Conservation (phyloP, 2,113 vertebrate genomes). For the Gorsachius goisagi region DNA sequence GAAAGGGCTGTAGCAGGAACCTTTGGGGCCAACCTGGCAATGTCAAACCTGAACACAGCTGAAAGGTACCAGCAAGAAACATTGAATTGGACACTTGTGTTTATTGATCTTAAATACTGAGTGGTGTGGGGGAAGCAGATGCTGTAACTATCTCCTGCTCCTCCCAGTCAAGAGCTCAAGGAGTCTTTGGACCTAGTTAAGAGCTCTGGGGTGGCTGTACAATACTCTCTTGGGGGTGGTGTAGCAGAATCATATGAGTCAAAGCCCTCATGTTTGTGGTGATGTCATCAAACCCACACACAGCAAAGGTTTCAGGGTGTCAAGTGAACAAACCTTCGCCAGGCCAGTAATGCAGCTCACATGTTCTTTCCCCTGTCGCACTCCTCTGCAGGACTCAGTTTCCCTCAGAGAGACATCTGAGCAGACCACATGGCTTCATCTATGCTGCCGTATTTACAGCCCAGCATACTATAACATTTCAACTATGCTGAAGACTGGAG, state of each 20-base stretch:
- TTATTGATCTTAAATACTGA: background rate
- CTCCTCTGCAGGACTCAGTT: background rate
- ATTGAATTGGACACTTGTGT: background rate
- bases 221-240: background rate
- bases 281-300: background rate
- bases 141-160: background rate
- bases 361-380: background rate
- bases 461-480: background rate
- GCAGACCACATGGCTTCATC: rapidly evolving
- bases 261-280: background rate
- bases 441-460: background rate
- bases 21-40: background rate
- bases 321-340: background rate
- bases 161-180: background rate
- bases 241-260: background rate
- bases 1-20: background rate
- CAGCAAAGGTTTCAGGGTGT: background rate
- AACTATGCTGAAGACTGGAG: background rate
- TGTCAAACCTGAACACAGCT: background rate
- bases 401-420: background rate
- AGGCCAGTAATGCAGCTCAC: background rate
- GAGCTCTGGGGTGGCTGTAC: background rate
- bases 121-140: background rate
- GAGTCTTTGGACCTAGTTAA: background rate
- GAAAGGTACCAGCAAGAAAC: background rate